phyloP scores from a whole-genome alignment of 1,140 invertebrate genomes.

The Anadara kagoshimensis region DNA sequence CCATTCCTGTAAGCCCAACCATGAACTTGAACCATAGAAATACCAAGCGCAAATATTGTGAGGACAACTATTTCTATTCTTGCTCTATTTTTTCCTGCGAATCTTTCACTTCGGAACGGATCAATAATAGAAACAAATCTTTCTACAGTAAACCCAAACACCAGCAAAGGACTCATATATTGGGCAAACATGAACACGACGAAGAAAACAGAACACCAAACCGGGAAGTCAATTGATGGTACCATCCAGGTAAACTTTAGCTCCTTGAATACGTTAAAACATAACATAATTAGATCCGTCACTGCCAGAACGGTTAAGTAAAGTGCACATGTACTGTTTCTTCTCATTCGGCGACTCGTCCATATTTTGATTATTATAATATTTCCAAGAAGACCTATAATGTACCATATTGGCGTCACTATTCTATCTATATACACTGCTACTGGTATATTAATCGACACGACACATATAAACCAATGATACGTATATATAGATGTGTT shows the following conservation, averaged over 20 bases:
- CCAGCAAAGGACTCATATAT: slow-evolving; percentile 65
- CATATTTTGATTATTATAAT: slow-evolving; percentile 61
- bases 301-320: slow-evolving; percentile 66
- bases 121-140: slow-evolving; percentile 96
- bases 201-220: slow-evolving; percentile 55
- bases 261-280: slow-evolving; percentile 58
- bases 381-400: slow-evolving; percentile 68
- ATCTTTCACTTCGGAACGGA: slow-evolving; percentile 79
- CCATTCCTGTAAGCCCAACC: slow-evolving; percentile 48
- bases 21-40: slow-evolving; percentile 55
- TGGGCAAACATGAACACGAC: slow-evolving; percentile 60
- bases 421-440: slow-evolving; percentile 44
- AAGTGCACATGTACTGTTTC: slow-evolving; percentile 61
- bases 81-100: slow-evolving; percentile 45
- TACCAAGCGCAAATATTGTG: slow-evolving; percentile 30
- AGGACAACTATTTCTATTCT: slow-evolving; percentile 37
- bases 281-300: slow-evolving; percentile 62
- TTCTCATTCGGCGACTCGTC: slow-evolving; percentile 57
- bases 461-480: slow-evolving; percentile 15
- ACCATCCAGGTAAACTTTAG: slow-evolving; percentile 56
- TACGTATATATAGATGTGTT: too few species aligned
- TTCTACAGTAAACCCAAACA: slow-evolving; percentile 90
- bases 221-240: slow-evolving; percentile 39
- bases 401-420: slow-evolving; percentile 61
- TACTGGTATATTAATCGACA: slow-evolving; percentile 41